Base-by-base conservation (phyloP, 2,888 invertebrate species). In the Ormyrus labotus region DNA sequence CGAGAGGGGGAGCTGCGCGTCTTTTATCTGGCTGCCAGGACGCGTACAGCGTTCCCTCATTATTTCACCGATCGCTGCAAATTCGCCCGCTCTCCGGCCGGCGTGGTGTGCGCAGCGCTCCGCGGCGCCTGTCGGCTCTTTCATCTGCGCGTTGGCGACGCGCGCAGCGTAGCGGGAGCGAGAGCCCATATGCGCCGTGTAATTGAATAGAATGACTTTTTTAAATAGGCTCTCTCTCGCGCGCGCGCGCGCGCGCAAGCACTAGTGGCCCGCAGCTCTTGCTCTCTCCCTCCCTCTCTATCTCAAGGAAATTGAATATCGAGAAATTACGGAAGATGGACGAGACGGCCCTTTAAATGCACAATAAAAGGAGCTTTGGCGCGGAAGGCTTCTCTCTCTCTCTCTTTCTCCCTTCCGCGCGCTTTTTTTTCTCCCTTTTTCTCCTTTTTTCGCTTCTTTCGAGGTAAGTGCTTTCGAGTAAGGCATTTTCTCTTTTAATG, bases 201-300 rank as follows among this genome's bases (percentile, higher is more conserved):
- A 81, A 81, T 81, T 78, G 77, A 77, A 73, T 81, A 78, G 57
- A 81, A 81, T 78, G 68, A 78, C 81, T 73, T 78, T 78, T 80
- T 78, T 78, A 61, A 78, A 78, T 80, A 68, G 34, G 78, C 50
- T 60, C 65, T 64, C 13, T 69, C 53, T 53, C 47, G 53, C 19
- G 19, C 19, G 34, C 34, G 34, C 34, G 34, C 34, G 34, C 4
- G 34, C 34, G 34, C 34, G 34, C 34, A 3, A 3, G 34, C 34
- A 4, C 34, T 34, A 34, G 4, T 34, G 34, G 34, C 34, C 34
- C 34, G 34, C 34, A 34, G 34, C n/a, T 57, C 53, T 19, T 13
- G 45, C 65, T n/a, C 61, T 65, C 11, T 34, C 13, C 58, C 19
- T 7, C 53, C 47, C 45, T 6, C 19, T 13, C 19, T 5, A n/a